Conservation (phyloP, 2,113 vertebrate genomes). For the Triplophysa tibetana region DNA sequence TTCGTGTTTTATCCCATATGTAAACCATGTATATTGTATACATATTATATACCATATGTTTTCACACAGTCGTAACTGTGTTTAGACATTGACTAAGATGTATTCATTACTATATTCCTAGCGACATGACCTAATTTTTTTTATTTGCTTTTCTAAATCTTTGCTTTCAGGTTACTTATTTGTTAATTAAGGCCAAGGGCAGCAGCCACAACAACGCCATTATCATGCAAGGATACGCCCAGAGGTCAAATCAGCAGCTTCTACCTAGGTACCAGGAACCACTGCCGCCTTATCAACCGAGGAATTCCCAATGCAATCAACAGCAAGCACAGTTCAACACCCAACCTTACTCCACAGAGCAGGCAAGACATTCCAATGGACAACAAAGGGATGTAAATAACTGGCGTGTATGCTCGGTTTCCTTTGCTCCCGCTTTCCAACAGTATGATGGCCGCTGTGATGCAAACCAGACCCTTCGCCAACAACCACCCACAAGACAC, state of each 20-base stretch:
- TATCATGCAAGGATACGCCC: constrained; percentile 16
- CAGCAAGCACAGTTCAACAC: background rate
- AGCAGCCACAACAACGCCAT: background rate
- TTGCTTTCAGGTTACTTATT: background rate
- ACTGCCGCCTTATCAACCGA: background rate
- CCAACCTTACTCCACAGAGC: background rate
- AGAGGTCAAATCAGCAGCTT: background rate
- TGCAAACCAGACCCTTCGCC: background rate
- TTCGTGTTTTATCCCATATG: too few species aligned
- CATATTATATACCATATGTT: too few species aligned
- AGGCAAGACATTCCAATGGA: background rate
- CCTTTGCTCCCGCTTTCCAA: background rate
- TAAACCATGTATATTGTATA: too few species aligned
- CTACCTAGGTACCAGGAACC: background rate
- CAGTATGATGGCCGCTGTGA: background rate
- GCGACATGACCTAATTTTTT: background rate
- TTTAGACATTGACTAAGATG: background rate
- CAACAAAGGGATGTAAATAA: constrained; percentile 1
- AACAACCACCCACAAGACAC: background rate
- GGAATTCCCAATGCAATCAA: background rate
- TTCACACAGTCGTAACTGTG: too few species aligned
- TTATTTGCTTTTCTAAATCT: background rate
- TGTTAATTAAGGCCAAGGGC: background rate
- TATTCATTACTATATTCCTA: background rate
- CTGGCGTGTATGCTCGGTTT: background rate